Base-by-base conservation (phyloP, 2,888 invertebrate species). In the Phanerotoma sp. region DNA sequence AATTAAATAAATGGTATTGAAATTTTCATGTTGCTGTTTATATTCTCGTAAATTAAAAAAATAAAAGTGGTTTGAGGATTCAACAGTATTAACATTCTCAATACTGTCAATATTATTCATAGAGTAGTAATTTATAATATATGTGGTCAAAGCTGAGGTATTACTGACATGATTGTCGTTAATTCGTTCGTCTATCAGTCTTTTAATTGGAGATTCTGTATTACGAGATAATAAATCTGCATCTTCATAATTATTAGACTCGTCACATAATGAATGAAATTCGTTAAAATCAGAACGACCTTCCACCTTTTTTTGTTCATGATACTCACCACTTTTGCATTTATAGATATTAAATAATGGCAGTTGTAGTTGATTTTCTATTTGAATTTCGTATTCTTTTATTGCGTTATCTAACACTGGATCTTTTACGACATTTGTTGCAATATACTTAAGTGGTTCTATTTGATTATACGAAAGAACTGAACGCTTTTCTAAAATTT, bases 401-500 rank as follows among this genome's bases (percentile, higher is more conserved):
- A 75, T 51, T 28, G 42, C 51, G 9, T 25, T 32, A 11, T 60
- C 15, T 6, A 73, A 51, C 4, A 25, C 18, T 9, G 48, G 9
- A 37, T 67, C 38, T 21, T 57, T 52, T 2, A 70, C 11, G 55
- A 59, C 70, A 1, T 25, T 37, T 21, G 59, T 51, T 18, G 62
- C 53, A 41, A 75, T 73, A 13, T 62, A 22, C 49, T 57, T 55
- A 15, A 74, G 52, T 3, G 66, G 64, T 11, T 59, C 53, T 10
- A 74, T 64, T 37, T 69, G 58, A 18, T 61, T 33, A 46, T 37
- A 67, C 20, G 56, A 60, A 10, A 75, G 51, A 11, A 54, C 18
- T 21, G 64, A 62, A 9, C 71, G 64, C 54, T 70, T 73, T 54
- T 74, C 72, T 10, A 75, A 56, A 11, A 66, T 32, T 52, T 60